Evolutionary conservation across 2,797 vertebrate genomes (phyloP).

Genomic region (Varecia variegata): DNA sequence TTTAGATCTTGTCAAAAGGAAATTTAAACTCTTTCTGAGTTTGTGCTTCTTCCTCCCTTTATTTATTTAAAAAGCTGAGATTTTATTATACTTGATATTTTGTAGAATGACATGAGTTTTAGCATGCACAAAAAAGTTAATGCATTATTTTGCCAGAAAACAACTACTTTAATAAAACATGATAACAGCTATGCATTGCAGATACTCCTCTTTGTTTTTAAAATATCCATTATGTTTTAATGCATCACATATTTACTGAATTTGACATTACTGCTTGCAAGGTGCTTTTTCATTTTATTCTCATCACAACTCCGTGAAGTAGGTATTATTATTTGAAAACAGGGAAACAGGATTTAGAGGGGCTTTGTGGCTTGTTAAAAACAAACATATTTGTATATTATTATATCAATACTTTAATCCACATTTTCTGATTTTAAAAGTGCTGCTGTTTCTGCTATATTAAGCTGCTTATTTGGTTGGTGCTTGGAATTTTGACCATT

Average conservation of each 20-base stretch:
- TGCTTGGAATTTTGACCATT: neutral
- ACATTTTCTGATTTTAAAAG: neutral
- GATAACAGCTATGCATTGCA: neutral
- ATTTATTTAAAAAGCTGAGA: slow-evolving; percentile 21
- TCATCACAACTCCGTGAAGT: slow-evolving; percentile 16
- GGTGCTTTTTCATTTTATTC: slow-evolving; percentile 30
- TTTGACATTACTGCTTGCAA: neutral
- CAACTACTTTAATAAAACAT: neutral
- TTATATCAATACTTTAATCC: neutral
- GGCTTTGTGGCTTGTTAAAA: neutral
- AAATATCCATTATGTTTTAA: neutral
- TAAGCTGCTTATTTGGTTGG: neutral
- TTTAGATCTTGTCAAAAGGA: slow-evolving; percentile 25
- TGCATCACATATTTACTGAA: neutral
- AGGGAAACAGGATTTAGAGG: neutral
- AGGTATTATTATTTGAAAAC: slow-evolving; percentile 4
- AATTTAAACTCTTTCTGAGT: neutral
- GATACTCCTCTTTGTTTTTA: neutral
- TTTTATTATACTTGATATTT: neutral
- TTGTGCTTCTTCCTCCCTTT: neutral
- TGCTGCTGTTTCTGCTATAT: neutral
- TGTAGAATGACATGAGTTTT: neutral
- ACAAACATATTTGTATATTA: neutral
- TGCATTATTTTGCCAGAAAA: neutral
- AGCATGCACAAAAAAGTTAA: neutral